Base-by-base conservation (phyloP, 2,797 vertebrate genomes). In the Picus viridis region DNA sequence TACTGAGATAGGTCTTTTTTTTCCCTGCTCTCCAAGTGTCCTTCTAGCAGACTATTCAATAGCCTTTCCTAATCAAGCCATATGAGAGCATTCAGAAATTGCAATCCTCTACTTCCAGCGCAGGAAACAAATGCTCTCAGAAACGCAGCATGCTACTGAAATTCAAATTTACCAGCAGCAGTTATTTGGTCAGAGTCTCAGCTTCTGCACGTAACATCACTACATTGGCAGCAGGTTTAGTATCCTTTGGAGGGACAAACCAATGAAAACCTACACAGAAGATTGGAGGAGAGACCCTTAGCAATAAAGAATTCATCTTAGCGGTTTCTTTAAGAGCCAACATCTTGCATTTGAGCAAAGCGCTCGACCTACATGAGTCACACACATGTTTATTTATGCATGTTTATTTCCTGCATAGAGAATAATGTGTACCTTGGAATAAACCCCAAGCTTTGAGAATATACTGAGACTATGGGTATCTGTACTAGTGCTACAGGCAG, bases 391-490 rank as follows among this genome's bases (percentile, higher is more conserved):
- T 96, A 84, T 94, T 93, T 91, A 89, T 86, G 92, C 76, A 89
- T 94, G 78, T 92, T 92, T 97, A 94, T 88, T 94, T 96, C 93
- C 86, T 94, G 94, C 87, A 89, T 78, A 88, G 72, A 93, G 86
- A 94, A 95, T 93, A 89, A 84, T 65, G 67, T 94, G 93, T 94
- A 94, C 92, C 89, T 95, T 94, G 94, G 93, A 95, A 93, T 78
- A 92, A 95, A 95, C 78, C 41, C 88, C 94, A 85, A 77, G 73
- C 45, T 94, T 82, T 83, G 71, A 91, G 68, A 90, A 90, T 56
- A 84, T 24, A 84, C 51, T 56, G 61, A 79, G 61, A 90, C 59
- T 43, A 56, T 8, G 51, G 51, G 74, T 65, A 87, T 83, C 87
- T 92, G 80, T 70, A 74, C 65, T 53, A 79, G 85, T 43, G 80